phyloP scores from a whole-genome alignment of 2,113 vertebrate species.

The Bubo scandiacus region DNA sequence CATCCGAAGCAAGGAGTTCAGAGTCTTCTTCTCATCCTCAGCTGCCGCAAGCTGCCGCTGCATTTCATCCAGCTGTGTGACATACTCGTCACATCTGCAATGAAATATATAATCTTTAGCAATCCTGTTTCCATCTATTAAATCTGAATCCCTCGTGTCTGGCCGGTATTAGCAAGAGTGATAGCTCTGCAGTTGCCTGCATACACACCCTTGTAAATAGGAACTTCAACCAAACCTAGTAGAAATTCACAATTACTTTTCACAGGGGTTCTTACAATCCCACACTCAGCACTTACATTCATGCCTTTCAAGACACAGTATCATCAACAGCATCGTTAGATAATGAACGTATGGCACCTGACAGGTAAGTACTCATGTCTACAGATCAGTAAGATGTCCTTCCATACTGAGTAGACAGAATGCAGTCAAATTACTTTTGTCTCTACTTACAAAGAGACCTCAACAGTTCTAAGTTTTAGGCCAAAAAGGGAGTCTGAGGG shows the following conservation, averaged over 20 bases:
- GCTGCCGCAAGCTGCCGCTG: conserved; percentile 95
- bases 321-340: neutral
- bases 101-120: neutral
- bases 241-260: neutral
- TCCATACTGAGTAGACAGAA: rapidly evolving
- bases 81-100: conserved; percentile 93
- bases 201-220: neutral
- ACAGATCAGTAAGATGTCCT: neutral
- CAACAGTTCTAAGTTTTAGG: neutral
- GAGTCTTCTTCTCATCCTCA: conserved; percentile 98
- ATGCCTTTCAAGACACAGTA: neutral
- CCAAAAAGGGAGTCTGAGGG: neutral
- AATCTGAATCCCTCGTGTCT: neutral
- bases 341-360: neutral
- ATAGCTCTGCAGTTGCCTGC: neutral
- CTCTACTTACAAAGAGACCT: neutral
- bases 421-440: neutral
- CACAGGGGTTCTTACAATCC: neutral
- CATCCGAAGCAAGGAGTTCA: conserved; percentile 96
- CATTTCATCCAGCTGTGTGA: conserved; percentile 97
- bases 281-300: rapidly evolving
- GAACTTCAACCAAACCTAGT: neutral
- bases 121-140: neutral
- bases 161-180: neutral
- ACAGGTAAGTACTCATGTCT: neutral